phyloP scores from a whole-genome alignment of 2,113 vertebrate genomes.

The Triplophysa siluroides region DNA sequence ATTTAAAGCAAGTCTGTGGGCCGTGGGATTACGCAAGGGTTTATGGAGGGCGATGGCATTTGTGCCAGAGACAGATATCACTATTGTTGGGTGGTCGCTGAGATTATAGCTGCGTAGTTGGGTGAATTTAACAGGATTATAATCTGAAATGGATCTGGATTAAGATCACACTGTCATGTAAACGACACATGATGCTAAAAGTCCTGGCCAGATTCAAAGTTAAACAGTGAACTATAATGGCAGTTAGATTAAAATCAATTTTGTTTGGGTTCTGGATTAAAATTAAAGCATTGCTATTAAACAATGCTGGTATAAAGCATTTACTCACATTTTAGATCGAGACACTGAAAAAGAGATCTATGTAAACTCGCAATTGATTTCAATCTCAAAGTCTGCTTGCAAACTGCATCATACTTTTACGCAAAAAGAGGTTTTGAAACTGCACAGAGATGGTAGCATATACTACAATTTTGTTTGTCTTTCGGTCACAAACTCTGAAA shows the following conservation, averaged over 20 bases:
- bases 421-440: not conserved
- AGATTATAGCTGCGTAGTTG: conserved; percentile 63
- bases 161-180: conserved; percentile 47
- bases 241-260: conserved; percentile 49
- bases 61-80: not conserved
- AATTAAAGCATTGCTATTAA: not conserved
- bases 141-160: conserved; percentile 60
- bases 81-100: conserved; percentile 57
- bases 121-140: conserved; percentile 72
- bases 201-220: conserved; percentile 17
- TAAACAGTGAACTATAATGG: conserved; percentile 45
- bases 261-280: not conserved
- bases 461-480: not conserved
- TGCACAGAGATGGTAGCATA: not conserved
- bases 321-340: conserved; percentile 3
- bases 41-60: conserved; percentile 12
- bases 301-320: not conserved
- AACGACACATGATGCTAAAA: conserved; percentile 50
- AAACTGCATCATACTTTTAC: conserved; percentile 4
- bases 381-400: conserved; percentile 9
- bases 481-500: not conserved
- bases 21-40: conserved; percentile 25
- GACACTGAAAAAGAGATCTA: not conserved
- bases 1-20: conserved; percentile 32
- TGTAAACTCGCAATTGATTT: conserved; percentile 23